phyloP scores from a whole-genome alignment of 2,797 vertebrate genomes.

The Trachurus trachurus region DNA sequence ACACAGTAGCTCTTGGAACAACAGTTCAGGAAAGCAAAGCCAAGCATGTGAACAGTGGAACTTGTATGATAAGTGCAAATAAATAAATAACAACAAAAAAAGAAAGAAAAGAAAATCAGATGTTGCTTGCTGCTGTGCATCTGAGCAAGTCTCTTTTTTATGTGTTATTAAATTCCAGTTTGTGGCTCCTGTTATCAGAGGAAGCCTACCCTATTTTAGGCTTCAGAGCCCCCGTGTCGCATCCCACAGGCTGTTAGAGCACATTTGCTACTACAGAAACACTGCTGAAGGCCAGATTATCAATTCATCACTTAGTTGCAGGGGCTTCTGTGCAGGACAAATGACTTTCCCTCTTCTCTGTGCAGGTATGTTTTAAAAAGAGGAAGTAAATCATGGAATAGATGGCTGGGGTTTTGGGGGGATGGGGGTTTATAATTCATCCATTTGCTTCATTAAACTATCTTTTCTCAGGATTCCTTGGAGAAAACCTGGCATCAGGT shows the following conservation, averaged over 20 bases:
- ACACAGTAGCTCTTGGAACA: slow-evolving; percentile 20
- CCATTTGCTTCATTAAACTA: slow-evolving; percentile 12
- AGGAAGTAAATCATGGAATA: slow-evolving; percentile 8
- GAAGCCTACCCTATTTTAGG: slow-evolving; percentile 63
- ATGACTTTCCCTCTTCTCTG: not conserved
- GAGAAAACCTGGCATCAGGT: slow-evolving; percentile 17
- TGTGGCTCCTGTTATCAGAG: slow-evolving; percentile 52
- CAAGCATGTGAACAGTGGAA: slow-evolving; percentile 40
- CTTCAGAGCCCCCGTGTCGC: slow-evolving; percentile 62
- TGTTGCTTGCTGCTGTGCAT: slow-evolving; percentile 29
- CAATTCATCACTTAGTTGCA: slow-evolving; percentile 61
- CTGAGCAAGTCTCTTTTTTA: slow-evolving; percentile 30
- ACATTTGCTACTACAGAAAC: slow-evolving; percentile 66
- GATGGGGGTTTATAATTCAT: slow-evolving; percentile 30
- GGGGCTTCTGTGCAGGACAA: slow-evolving; percentile 30
- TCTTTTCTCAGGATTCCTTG: slow-evolving; percentile 4
- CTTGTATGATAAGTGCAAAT: slow-evolving; percentile 24
- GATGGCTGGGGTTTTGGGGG: not conserved
- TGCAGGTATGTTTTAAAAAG: slow-evolving; percentile 36
- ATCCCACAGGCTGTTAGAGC: slow-evolving; percentile 66
- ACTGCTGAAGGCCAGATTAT: slow-evolving; percentile 59
- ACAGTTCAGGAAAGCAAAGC: slow-evolving; percentile 30
- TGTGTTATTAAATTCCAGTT: slow-evolving; percentile 44
- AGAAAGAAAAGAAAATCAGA: slow-evolving; percentile 18
- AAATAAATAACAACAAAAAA: too few relatives aligned